phyloP scores from a whole-genome alignment of 2,888 invertebrate genomes.

The Heliconius ethilla region DNA sequence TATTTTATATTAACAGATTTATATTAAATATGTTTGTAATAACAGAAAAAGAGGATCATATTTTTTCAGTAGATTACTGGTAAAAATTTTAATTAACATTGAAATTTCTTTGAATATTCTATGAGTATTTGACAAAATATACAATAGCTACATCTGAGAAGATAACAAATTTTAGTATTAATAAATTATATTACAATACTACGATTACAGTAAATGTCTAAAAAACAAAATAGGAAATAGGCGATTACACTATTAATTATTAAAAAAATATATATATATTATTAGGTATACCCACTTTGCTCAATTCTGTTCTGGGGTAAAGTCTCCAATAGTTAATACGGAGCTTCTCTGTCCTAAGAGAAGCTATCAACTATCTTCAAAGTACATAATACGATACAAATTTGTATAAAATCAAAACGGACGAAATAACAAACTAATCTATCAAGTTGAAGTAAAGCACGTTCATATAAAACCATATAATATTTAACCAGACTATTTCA shows the following conservation, averaged over 20 bases:
- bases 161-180: conserved; percentile 3
- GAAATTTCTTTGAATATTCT: neutral
- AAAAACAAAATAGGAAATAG: neutral
- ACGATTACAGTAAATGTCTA: conserved; percentile 7
- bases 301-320: neutral
- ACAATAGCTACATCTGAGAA: conserved; percentile 7
- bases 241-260: neutral
- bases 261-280: neutral
- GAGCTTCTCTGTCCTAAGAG: neutral
- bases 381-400: conserved; percentile 30
- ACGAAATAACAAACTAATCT: conserved; percentile 70
- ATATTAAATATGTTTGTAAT: neutral
- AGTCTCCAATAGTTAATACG: neutral
- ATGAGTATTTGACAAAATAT: neutral
- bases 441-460: conserved; percentile 39
- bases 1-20: neutral
- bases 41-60: neutral
- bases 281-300: neutral
- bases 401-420: conserved; percentile 49
- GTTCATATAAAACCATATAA: conserved; percentile 23
- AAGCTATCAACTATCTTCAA: neutral
- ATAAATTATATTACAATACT: conserved; percentile 6
- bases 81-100: neutral
- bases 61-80: neutral
- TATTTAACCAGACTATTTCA: conserved; percentile 50